Evolutionary conservation across 2,888 invertebrate species (phyloP), one percentile per base, ranked within the genome.

Genomic region (Tolmerus cingulatus): DNA sequence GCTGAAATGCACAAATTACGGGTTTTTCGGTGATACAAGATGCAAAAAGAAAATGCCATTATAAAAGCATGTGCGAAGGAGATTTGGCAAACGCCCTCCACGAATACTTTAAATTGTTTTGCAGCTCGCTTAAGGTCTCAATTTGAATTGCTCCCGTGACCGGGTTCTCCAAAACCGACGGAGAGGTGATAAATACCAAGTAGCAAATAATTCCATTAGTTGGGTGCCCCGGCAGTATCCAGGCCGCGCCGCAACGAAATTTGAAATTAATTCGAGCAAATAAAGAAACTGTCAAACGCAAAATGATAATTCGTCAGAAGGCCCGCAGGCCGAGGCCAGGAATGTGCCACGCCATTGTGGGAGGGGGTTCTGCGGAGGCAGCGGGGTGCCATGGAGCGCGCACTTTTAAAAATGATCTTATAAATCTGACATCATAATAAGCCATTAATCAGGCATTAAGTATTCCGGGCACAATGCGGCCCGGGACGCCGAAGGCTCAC

Each of bases 381-480:
- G 76, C 86, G 34, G 74, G 55, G 34, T 19, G 19, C 19, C 66
- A 27, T 12, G 30, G 82, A 81, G 16, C 23, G 57, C 43, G 34
- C 55, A 77, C 37, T 87, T 81, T 76, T 74, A 88, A 87, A 91
- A 91, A 91, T 91, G 90, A 91, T 91, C 91, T 91, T 90, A 91
- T 90, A 91, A 91, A 91, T 91, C 91, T 91, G 91, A 91, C 91
- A 91, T 91, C 91, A 91, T 91, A 91, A 91, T 91, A 91, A 90
- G 90, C 89, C 90, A 91, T 91, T 91, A 90, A 91, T 91, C 91
- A 91, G 89, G 87, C 86, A 85, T 88, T 88, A 88, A 87, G 82
- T 30, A 86, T 74, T 84, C 34, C 51, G 57, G 46, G 40, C 85
- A 74, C 74, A 85, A 84, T 84, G 46, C 74, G 82, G 37, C 30